Percentiles rank a stretch among this genome's conserved stretches.
Evolutionary conservation across 2,888 invertebrate species (phyloP).

Genomic region (Andrena camellia): DNA sequence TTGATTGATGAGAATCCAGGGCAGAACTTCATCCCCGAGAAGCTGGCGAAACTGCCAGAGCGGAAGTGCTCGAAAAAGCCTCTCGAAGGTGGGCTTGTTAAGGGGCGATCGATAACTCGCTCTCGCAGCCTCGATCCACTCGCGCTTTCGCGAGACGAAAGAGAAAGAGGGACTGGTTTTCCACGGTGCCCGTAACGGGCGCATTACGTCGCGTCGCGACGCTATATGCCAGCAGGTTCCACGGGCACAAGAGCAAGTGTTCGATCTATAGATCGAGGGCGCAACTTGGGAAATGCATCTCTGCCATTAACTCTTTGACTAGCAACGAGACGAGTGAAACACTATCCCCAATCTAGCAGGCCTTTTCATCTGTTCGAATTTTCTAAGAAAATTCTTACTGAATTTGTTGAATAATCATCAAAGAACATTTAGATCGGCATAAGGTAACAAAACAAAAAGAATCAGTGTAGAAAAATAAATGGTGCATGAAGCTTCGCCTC

Average conservation of each 20-base stretch:
- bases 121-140: conserved; percentile 62
- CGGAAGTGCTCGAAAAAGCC: conserved; percentile 53
- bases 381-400: no score
- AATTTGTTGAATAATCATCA: no score
- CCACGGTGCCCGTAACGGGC: conserved; percentile 55
- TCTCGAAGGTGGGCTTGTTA: conserved; percentile 52
- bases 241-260: conserved; percentile 10
- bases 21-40: conserved; percentile 12
- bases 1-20: conserved; percentile 33
- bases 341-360: no score
- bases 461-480: no score
- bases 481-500: no score
- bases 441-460: no score
- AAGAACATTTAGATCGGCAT: no score
- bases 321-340: no score
- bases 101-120: conserved; percentile 58
- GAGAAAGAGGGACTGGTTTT: conserved; percentile 67
- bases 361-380: no score
- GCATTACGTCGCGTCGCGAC: conserved; percentile 25
- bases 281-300: not conserved
- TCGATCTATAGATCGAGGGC: conserved; percentile 1
- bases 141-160: conserved; percentile 70
- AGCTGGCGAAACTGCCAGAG: conserved; percentile 26
- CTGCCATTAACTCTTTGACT: not conserved
- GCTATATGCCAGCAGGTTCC: conserved; percentile 60